Evolutionary conservation across 2,888 invertebrate genomes (phyloP).

Genomic region (Apodemia zela): DNA sequence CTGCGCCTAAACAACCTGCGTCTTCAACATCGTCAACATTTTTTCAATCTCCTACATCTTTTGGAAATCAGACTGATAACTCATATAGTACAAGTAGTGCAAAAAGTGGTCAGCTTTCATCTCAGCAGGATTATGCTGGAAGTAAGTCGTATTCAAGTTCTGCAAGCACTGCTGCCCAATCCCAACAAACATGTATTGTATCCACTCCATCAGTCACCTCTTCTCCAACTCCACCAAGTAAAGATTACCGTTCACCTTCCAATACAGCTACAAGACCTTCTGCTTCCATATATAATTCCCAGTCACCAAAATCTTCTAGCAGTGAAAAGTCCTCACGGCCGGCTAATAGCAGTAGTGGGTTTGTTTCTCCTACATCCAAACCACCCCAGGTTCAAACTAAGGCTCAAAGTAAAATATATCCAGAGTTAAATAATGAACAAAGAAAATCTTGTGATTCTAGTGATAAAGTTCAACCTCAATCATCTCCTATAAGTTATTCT

Average conservation of each 20-base stretch:
- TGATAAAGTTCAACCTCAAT: slow-evolving; percentile 79
- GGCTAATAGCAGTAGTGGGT: slow-evolving; percentile 64
- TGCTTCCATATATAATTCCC: slow-evolving; percentile 63
- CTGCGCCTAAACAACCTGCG: slow-evolving; percentile 74
- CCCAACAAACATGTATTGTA: slow-evolving; percentile 87
- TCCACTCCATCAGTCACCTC: slow-evolving; percentile 82
- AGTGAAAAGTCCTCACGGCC: slow-evolving; percentile 60
- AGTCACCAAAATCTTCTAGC: slow-evolving; percentile 60
- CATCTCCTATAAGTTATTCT: slow-evolving; percentile 88
- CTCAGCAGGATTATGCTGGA: slow-evolving; percentile 79
- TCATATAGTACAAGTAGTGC: slow-evolving; percentile 79
- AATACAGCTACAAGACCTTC: slow-evolving; percentile 71
- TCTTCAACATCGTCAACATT: slow-evolving; percentile 80
- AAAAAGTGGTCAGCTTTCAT: slow-evolving; percentile 75
- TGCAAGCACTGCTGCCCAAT: slow-evolving; percentile 79
- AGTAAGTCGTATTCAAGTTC: slow-evolving; percentile 82
- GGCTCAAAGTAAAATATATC: slow-evolving; percentile 89
- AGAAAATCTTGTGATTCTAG: slow-evolving; percentile 79
- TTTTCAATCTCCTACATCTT: slow-evolving; percentile 82
- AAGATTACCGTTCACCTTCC: slow-evolving; percentile 83
- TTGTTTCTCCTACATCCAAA: slow-evolving; percentile 78
- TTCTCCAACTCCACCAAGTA: slow-evolving; percentile 73
- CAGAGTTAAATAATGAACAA: slow-evolving; percentile 81
- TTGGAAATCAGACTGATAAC: slow-evolving; percentile 80
- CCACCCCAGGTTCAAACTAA: slow-evolving; percentile 84